These are phyloP conservation scores for Laterallus jamaicensis DNA, from an alignment of 2,113 vertebrate species.

Conservation along the genomic window DNA sequence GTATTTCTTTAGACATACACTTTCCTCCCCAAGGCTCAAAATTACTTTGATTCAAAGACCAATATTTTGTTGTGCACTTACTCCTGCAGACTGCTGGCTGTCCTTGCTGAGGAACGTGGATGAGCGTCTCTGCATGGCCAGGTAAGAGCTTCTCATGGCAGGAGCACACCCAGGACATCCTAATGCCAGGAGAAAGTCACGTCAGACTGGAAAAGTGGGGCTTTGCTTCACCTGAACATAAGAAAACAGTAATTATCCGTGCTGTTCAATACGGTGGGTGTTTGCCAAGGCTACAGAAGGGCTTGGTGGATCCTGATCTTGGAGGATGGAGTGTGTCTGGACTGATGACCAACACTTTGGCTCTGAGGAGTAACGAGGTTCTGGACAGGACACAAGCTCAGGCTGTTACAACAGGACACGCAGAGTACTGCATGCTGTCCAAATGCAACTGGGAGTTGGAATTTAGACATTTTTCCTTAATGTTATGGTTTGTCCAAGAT, in stretches of 20 bases:
- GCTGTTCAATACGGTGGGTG: not conserved
- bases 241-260: not conserved
- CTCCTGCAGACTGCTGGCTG: not conserved
- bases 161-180: not conserved
- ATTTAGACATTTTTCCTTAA: not conserved
- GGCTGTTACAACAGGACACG: not conserved
- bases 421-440: not conserved
- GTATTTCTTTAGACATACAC: not conserved
- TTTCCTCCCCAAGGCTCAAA: not conserved
- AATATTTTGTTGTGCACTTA: not conserved
- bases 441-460: not conserved
- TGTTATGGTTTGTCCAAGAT: not conserved
- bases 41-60: not conserved
- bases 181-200: not conserved
- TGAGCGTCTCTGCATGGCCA: not conserved
- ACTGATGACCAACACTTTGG: not conserved
- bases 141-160: not conserved
- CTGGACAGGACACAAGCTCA: fast-evolving
- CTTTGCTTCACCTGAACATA: not conserved
- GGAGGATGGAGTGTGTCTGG: not conserved
- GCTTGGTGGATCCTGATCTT: not conserved
- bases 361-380: not conserved
- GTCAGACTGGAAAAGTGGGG: not conserved
- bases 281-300: not conserved
- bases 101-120: not conserved